Conservation (phyloP, 2,888 invertebrate genomes). For the Geotrupes spiniger region DNA sequence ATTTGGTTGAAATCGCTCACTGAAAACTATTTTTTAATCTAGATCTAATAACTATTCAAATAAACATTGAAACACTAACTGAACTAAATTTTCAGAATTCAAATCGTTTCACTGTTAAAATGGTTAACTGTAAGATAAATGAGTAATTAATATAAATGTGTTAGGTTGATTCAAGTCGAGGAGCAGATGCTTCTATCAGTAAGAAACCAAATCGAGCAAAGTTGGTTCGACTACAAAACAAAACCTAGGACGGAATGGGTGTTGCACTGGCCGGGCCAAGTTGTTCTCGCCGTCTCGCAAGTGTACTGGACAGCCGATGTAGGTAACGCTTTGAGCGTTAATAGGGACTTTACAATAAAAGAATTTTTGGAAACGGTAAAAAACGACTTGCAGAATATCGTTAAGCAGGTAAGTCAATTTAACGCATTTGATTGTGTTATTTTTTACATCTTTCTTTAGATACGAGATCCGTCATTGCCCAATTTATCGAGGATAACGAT, state of each 20-base stretch:
- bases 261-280: constrained; percentile 77
- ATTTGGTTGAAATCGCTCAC: too few relatives aligned
- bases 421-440: too few relatives aligned
- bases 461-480: constrained; percentile 66
- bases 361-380: constrained; percentile 57
- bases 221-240: constrained; percentile 63
- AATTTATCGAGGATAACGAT: constrained; percentile 73
- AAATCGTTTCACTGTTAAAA: too few relatives aligned
- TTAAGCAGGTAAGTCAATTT: constrained; percentile 54
- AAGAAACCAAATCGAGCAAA: constrained; percentile 63
- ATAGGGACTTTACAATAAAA: constrained; percentile 51
- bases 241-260: constrained; percentile 67
- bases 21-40: too few relatives aligned
- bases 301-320: constrained; percentile 82
- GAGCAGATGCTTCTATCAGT: constrained; percentile 75
- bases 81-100: too few relatives aligned
- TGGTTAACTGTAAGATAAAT: too few relatives aligned
- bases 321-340: constrained; percentile 63
- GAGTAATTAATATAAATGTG: not conserved
- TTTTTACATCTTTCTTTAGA: constrained; percentile 12
- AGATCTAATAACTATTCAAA: too few relatives aligned
- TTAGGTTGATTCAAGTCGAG: constrained; percentile 69
- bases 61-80: too few relatives aligned
- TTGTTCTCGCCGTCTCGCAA: constrained; percentile 74
- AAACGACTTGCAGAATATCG: constrained; percentile 69